These are phyloP conservation scores for Ranitomeya variabilis DNA, from an alignment of 2,113 vertebrate genomes.

Conservation along the genomic window DNA sequence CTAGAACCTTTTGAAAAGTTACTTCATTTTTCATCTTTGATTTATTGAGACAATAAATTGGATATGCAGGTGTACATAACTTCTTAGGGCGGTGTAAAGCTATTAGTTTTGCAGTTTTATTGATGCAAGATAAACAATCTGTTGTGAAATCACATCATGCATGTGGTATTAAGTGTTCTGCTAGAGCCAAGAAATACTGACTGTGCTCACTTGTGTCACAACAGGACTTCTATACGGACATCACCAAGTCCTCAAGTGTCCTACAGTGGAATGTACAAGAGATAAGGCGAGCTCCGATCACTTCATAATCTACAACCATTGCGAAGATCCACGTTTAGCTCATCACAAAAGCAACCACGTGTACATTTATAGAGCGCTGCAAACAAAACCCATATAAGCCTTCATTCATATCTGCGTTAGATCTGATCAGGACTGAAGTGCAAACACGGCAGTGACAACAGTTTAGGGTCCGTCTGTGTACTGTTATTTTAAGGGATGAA, in stretches of 20 bases:
- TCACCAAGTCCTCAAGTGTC: not conserved
- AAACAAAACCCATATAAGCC: not conserved
- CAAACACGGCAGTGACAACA: too few relatives aligned
- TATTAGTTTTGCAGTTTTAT: not conserved
- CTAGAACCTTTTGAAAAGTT: too few relatives aligned
- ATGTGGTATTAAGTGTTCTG: not conserved
- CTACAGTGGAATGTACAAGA: conserved; percentile 2
- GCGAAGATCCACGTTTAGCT: not conserved
- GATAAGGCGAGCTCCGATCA: not conserved
- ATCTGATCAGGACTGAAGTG: too few relatives aligned
- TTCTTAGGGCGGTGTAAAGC: too few relatives aligned
- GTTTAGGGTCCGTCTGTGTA: too few relatives aligned
- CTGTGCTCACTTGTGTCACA: not conserved
- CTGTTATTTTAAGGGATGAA: too few relatives aligned
- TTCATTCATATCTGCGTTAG: too few relatives aligned
- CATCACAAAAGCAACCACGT: conserved; percentile 11
- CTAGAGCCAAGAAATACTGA: not conserved
- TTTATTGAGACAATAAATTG: too few relatives aligned
- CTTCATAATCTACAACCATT: not conserved
- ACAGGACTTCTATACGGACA: not conserved
- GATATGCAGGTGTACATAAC: too few relatives aligned
- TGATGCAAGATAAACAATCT: not conserved
- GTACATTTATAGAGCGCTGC: not conserved
- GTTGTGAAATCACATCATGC: not conserved
- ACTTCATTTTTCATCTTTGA: too few relatives aligned